phyloP scores from a whole-genome alignment of 2,888 invertebrate genomes.

The Trichopria drosophilae region DNA sequence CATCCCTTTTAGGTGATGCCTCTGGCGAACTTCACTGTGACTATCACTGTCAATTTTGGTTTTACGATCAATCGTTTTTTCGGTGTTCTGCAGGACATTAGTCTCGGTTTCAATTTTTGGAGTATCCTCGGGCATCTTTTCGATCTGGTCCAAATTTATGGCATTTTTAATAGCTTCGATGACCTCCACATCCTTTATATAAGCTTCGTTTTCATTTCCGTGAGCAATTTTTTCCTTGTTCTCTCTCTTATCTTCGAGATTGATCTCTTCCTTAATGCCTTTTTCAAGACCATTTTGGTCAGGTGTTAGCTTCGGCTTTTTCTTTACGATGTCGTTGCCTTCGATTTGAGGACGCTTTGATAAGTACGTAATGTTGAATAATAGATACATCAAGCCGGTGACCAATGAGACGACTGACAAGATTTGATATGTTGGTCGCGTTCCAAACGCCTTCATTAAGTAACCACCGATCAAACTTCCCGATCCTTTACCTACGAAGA shows the following conservation, averaged over 20 bases:
- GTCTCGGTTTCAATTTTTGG: too few relatives aligned
- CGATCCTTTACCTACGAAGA: slow-evolving; percentile 69
- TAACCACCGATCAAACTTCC: slow-evolving; percentile 78
- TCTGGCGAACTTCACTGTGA: too few relatives aligned
- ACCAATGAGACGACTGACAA: slow-evolving; percentile 68
- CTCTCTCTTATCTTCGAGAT: slow-evolving; percentile 6
- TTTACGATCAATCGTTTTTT: slow-evolving; percentile 4
- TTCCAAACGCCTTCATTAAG: slow-evolving; percentile 72
- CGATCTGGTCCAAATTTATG: slow-evolving; percentile 45
- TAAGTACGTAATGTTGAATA: slow-evolving; percentile 70
- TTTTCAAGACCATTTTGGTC: slow-evolving; percentile 32
- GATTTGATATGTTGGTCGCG: slow-evolving; percentile 72
- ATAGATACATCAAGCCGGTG: slow-evolving; percentile 69
- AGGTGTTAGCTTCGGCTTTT: slow-evolving; percentile 57
- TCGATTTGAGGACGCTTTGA: slow-evolving; percentile 62
- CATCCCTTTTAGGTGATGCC: too few relatives aligned
- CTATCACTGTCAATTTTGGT: too few relatives aligned
- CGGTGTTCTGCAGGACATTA: too few relatives aligned
- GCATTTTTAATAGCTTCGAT: slow-evolving; percentile 46
- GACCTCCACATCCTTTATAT: slow-evolving; percentile 29
- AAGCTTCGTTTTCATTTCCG: slow-evolving; percentile 23
- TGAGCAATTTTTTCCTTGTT: slow-evolving; percentile 25
- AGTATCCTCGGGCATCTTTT: slow-evolving; percentile 36
- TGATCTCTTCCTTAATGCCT: slow-evolving; percentile 31
- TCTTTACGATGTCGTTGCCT: slow-evolving; percentile 65